Evolutionary conservation across 2,888 invertebrate genomes (phyloP).

Genomic region (Drosophila sordidula): DNA sequence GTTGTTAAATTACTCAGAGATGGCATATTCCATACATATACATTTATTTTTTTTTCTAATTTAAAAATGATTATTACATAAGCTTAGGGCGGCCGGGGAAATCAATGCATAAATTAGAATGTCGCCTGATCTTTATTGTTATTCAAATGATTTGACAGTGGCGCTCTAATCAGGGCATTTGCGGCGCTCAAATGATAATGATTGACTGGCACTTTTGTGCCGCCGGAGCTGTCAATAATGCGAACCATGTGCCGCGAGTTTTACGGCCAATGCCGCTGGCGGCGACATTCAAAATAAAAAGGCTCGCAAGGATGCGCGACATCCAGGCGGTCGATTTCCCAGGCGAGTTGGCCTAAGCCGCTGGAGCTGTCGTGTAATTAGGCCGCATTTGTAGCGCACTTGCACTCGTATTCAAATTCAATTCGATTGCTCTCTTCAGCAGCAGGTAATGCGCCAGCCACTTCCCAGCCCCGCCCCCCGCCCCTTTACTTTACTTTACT

Average conservation of each 20-base stretch:
- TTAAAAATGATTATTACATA: slow-evolving; percentile 75
- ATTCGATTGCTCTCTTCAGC: slow-evolving; percentile 51
- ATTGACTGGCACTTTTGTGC: slow-evolving; percentile 59
- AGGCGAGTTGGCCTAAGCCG: slow-evolving; percentile 75
- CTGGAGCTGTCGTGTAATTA: slow-evolving; percentile 67
- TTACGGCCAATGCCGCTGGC: slow-evolving; percentile 31
- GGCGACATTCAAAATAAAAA: slow-evolving; percentile 34
- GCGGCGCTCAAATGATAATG: slow-evolving; percentile 65
- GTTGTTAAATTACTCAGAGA: slow-evolving; percentile 68
- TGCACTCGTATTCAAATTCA: slow-evolving; percentile 51
- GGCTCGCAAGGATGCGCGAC: slow-evolving; percentile 23
- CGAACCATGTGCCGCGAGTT: slow-evolving; percentile 68
- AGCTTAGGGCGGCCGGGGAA: slow-evolving; percentile 25
- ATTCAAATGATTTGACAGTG: slow-evolving; percentile 81
- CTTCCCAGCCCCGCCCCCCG: not conserved
- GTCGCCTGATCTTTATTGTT: slow-evolving; percentile 80
- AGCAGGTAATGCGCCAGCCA: slow-evolving; percentile 23
- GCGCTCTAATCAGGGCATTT: slow-evolving; percentile 47
- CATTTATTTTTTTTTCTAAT: slow-evolving; percentile 53
- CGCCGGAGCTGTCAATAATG: slow-evolving; percentile 78
- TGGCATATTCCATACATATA: slow-evolving; percentile 20
- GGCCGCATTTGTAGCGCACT: slow-evolving; percentile 32
- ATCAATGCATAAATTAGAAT: slow-evolving; percentile 80
- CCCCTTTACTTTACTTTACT: slow-evolving; percentile 9
- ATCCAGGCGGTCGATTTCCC: slow-evolving; percentile 79